Base-by-base conservation (phyloP, 2,888 invertebrate species). In the Ormyrus labotus region DNA sequence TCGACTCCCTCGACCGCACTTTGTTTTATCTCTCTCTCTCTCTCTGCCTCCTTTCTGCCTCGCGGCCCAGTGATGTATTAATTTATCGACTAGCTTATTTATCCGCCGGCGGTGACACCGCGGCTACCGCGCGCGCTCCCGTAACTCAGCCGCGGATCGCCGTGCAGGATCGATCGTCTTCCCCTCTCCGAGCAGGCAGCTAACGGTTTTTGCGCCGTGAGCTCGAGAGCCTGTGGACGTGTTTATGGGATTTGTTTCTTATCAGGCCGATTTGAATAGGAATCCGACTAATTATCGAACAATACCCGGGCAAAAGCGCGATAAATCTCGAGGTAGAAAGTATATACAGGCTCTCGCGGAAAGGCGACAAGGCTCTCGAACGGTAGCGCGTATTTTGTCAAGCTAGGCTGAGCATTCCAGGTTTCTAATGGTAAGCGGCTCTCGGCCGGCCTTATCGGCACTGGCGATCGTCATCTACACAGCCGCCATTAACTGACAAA, bases 21-120 rank as follows among this genome's bases (percentile, higher is more conserved):
- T 45, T 53, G n/a, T 47, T n/a, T 9, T 45, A 34, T n/a, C 55
- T 3, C 8, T 9, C 50, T 50, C 65, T 3, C 8, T n/a, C 55
- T 3, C 8, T 5, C 50, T 6, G n/a, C 50, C 34, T n/a, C 13
- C 47, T 6, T 19, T n/a, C 11, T 55, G 9, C 55, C n/a, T 8
- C 5, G 11, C 10, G 13, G 34, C 34, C 47, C 86, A 83, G 86
- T 87, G 89, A 88, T 89, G 87, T 87, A 89, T 89, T 89, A 89
- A 88, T 88, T 88, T 87, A 89, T 88, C 86, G 88, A 87, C 87
- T 87, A 87, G 86, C 86, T 88, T 87, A 87, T 87, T 87, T 87
- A 86, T 87, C 84, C 84, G 73, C 58, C 34, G 34, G 34, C 0
- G 34, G 50, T 50, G 45, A 11, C 48, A 11, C 64, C 48, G 34